These are phyloP conservation scores for Capricornis sumatraensis DNA, from an alignment of 2,113 vertebrate genomes.

Conservation along the genomic window DNA sequence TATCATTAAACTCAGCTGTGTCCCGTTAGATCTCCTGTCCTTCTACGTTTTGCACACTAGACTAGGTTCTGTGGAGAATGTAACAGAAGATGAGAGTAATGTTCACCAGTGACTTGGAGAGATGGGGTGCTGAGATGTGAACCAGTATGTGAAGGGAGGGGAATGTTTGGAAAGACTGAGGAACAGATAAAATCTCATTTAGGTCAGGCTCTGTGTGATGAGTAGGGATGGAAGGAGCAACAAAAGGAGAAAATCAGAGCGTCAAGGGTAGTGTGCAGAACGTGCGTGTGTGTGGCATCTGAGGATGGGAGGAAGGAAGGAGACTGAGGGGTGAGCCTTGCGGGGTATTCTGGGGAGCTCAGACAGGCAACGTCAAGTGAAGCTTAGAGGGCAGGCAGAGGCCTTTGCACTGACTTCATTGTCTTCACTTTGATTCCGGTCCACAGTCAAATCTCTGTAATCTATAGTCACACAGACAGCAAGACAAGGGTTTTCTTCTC, in stretches of 20 bases:
- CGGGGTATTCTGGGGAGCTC: background rate
- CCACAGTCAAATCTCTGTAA: background rate
- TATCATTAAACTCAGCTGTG: background rate
- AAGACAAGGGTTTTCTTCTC: background rate
- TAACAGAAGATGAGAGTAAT: background rate
- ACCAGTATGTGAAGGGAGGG: background rate
- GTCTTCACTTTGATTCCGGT: background rate
- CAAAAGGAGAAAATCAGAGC: background rate
- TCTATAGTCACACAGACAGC: background rate
- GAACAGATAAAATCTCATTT: background rate
- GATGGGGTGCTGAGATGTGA: background rate
- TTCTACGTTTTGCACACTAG: background rate
- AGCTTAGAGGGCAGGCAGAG: background rate
- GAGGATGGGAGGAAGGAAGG: background rate
- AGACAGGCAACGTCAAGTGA: accelerated
- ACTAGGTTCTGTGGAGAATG: background rate
- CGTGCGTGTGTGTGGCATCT: background rate
- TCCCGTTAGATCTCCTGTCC: too few relatives aligned
- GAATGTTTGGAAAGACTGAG: background rate
- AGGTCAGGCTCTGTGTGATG: background rate
- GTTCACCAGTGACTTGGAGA: background rate
- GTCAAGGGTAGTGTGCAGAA: background rate
- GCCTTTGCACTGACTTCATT: background rate
- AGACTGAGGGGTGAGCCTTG: accelerated
- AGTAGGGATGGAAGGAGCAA: background rate